Base-by-base conservation (phyloP, 2,113 vertebrate species). In the Saiga tatarica region DNA sequence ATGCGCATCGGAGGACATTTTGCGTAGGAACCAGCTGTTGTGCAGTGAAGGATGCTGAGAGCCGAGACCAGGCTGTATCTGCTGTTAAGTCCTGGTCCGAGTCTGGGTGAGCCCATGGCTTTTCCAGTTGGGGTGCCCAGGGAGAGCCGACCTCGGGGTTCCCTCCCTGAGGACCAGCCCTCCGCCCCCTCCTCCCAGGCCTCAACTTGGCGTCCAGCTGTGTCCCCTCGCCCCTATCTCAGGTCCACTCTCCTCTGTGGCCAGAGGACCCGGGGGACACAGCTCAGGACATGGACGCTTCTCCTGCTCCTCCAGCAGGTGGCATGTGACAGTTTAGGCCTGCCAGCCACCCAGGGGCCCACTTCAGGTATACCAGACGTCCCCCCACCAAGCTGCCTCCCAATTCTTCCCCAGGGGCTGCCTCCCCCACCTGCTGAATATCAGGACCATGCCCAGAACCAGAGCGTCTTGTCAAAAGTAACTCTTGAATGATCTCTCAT, bases 191-290 rank as follows among this genome's bases (percentile, higher is more conserved):
- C 47, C 82, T 85, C n/a, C 81, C 39, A 17, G 93, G 30, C 71
- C 53, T 50, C 85, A 5, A 33, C 26, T 17, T 7, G 67, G 30
- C 0, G 0, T 78, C 67, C 7, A 5, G 83, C 42, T 76, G 21
- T 5, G 15, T 74, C 16, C 45, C 33, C 28, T 92, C 2, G 0
- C 8, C 45, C n/a, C 21, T 26, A 12, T 7, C 60, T 62, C 60
- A 33, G 2, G 21, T 7, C 50, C 45, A 52, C 4, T 3, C 76
- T 39, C 21, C 60, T 52, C 7, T 53, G 52, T 8, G 14, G 28
- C 19, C 15, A 6, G 59, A 33, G 30, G 13, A 2, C 60, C 60
- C 0, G 0, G 76, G 42, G 42, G 42, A 33, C 26, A 39, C 19
- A 8, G 59, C 59, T 83, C 84, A 88, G 26, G 7, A 87, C 42